Percentiles rank a stretch among this genome's conserved stretches.
Evolutionary conservation across 2,888 invertebrate species (phyloP).

Genomic region (Drosophila rellima): DNA sequence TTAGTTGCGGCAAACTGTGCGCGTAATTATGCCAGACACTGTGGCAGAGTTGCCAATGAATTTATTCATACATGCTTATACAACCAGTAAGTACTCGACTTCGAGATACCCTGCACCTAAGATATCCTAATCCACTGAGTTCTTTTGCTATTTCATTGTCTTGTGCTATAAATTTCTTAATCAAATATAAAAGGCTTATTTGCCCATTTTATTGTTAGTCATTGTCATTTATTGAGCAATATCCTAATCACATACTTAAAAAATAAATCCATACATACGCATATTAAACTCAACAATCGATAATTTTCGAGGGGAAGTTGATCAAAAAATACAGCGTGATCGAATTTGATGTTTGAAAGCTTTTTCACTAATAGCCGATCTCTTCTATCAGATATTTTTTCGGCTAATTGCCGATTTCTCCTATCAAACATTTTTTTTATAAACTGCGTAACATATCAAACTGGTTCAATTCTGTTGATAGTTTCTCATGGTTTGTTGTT

Average conservation of each 20-base stretch:
- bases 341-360: slow-evolving; percentile 10
- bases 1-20: slow-evolving; percentile 36
- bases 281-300: slow-evolving; percentile 7
- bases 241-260: too few species aligned
- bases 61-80: slow-evolving; percentile 4
- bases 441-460: slow-evolving; percentile 75
- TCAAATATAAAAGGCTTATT: too few species aligned
- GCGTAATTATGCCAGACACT: slow-evolving; percentile 66
- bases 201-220: too few species aligned
- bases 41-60: slow-evolving; percentile 48
- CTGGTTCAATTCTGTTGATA: slow-evolving; percentile 76
- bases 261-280: too few species aligned
- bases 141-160: too few species aligned
- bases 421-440: slow-evolving; percentile 29
- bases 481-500: slow-evolving; percentile 37
- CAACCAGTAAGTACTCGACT: not conserved
- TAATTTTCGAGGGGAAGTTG: slow-evolving; percentile 24
- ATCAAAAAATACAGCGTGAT: slow-evolving; percentile 24
- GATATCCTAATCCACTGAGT: too few species aligned
- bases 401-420: not conserved
- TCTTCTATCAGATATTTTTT: not conserved
- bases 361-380: slow-evolving; percentile 10
- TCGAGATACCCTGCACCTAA: too few species aligned
- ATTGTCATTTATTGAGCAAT: too few species aligned
- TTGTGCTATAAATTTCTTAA: too few species aligned